Evolutionary conservation across 2,797 vertebrate species (phyloP).

Genomic region (Artibeus lituratus): DNA sequence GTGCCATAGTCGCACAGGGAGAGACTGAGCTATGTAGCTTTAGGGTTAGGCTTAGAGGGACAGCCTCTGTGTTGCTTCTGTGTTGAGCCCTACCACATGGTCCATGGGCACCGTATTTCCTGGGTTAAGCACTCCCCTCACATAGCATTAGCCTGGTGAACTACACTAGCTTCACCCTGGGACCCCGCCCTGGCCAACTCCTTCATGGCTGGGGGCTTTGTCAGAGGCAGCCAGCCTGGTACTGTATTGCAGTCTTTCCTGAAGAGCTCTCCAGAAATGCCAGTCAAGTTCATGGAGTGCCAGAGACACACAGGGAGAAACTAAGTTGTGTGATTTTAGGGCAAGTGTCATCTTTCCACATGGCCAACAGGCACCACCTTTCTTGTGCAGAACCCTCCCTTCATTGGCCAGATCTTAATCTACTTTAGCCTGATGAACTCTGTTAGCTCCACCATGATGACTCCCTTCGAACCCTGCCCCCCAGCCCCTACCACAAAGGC

Average conservation of each 20-base stretch:
- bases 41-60: not conserved
- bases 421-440: not conserved
- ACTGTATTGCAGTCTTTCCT: not conserved
- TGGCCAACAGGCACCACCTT: not conserved
- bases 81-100: not conserved
- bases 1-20: not conserved
- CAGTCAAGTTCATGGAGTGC: not conserved
- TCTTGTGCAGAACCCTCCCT: not conserved
- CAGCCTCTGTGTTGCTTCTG: not conserved
- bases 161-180: not conserved
- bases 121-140: not conserved
- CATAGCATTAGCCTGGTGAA: not conserved
- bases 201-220: not conserved
- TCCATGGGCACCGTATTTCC: not conserved
- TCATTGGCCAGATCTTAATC: not conserved
- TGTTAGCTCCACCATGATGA: not conserved
- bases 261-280: not conserved
- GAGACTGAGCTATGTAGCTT: not conserved
- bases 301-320: not conserved
- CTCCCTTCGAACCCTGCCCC: not conserved
- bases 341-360: not conserved
- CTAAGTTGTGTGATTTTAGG: not conserved
- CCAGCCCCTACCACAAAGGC: not conserved
- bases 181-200: not conserved
- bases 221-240: not conserved